Evolutionary conservation across 2,797 vertebrate species (phyloP).

Genomic region (Malacoraja senta): DNA sequence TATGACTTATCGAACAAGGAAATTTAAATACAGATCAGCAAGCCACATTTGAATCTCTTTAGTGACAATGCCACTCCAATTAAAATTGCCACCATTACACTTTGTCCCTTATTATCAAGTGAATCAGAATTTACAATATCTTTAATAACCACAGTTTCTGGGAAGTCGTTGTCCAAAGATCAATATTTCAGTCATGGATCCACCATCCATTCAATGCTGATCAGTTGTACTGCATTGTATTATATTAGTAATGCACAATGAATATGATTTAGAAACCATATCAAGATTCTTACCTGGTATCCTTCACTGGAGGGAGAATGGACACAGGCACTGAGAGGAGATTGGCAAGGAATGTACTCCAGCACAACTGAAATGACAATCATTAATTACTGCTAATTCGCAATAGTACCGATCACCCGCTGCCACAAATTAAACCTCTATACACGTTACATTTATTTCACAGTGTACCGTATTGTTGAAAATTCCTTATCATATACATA

Average conservation of each 20-base stretch:
- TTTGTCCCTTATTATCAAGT: not conserved
- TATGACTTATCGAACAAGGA: not conserved
- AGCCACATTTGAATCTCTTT: not conserved
- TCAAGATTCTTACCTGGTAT: slow-evolving; percentile 71
- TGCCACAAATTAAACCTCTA: not conserved
- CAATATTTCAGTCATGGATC: not conserved
- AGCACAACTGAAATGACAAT: slow-evolving; percentile 73
- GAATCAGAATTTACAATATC: not conserved
- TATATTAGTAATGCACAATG: not conserved
- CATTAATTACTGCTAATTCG: not conserved
- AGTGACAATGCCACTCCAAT: not conserved
- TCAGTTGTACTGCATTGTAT: not conserved
- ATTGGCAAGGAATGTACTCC: slow-evolving; percentile 70
- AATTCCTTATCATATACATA: not conserved
- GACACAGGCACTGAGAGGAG: slow-evolving; percentile 78
- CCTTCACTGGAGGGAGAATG: slow-evolving; percentile 76
- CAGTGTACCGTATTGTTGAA: not conserved
- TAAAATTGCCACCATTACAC: not conserved
- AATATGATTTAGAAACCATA: not conserved
- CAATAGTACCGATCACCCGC: not conserved
- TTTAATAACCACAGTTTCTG: not conserved
- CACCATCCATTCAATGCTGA: not conserved
- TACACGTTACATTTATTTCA: too few relatives aligned
- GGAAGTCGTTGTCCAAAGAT: not conserved
- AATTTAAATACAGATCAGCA: not conserved